Evolutionary conservation across 2,797 vertebrate species (phyloP).

Genomic region (Rhinella marina): DNA sequence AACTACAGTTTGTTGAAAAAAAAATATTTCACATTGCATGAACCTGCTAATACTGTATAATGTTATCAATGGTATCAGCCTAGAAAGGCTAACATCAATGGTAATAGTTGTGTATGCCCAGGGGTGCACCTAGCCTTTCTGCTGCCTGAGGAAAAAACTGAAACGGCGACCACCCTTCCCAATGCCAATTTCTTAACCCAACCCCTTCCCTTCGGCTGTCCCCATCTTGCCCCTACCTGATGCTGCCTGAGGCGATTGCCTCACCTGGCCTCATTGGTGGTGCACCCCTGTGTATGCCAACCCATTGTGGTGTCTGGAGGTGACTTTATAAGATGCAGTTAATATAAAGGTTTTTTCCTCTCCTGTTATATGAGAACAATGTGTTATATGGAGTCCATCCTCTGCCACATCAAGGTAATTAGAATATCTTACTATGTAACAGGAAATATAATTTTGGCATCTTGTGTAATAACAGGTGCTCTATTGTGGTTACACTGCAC

Average conservation of each 20-base stretch:
- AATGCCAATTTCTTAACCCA: no score
- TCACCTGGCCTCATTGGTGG: no score
- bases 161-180: no score
- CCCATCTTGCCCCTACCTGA: no score
- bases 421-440: background rate
- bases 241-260: no score
- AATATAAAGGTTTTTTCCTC: background rate
- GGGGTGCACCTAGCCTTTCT: no score
- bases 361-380: background rate
- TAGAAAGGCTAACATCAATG: background rate
- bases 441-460: conserved; percentile 25
- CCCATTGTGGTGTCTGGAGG: background rate
- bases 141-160: no score
- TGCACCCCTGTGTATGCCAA: background rate
- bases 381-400: background rate
- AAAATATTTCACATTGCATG: background rate
- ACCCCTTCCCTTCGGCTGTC: no score
- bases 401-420: background rate
- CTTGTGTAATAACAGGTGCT: background rate
- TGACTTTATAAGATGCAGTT: background rate
- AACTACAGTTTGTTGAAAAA: background rate
- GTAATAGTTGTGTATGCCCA: background rate
- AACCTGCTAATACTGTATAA: background rate
- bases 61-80: no score
- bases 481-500: conserved; percentile 22